phyloP scores from a whole-genome alignment of 2,888 invertebrate species.

The Noctuana brunneofusca region DNA sequence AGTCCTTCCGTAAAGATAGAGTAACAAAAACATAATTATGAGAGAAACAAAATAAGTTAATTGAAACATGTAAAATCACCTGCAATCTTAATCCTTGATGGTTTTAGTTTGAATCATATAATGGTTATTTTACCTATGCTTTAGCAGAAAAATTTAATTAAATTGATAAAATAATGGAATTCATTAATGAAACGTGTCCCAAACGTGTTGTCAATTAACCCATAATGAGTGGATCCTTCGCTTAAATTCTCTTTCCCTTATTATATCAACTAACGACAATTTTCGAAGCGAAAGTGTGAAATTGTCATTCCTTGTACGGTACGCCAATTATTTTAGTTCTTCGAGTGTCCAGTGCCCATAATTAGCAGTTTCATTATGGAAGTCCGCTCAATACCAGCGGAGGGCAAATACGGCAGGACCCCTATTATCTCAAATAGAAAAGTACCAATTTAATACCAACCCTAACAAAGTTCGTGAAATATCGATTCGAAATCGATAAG shows the following conservation, averaged over 20 bases:
- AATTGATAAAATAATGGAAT: no score
- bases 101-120: no score
- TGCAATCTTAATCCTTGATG: no score
- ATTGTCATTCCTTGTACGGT: background rate
- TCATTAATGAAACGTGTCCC: background rate
- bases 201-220: background rate
- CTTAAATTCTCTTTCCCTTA: background rate
- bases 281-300: background rate
- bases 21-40: no score
- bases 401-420: background rate
- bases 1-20: no score
- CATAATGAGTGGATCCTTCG: background rate
- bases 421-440: no score
- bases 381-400: background rate
- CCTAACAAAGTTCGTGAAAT: conserved; percentile 18
- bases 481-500: conserved; percentile 17
- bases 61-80: no score
- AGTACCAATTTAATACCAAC: no score
- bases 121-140: no score
- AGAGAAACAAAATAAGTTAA: no score
- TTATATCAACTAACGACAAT: background rate
- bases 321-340: background rate
- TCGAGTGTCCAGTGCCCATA: background rate
- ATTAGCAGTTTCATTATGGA: background rate
- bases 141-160: no score